phyloP scores from a whole-genome alignment of 2,797 vertebrate genomes.

The Echeneis naucrates region DNA sequence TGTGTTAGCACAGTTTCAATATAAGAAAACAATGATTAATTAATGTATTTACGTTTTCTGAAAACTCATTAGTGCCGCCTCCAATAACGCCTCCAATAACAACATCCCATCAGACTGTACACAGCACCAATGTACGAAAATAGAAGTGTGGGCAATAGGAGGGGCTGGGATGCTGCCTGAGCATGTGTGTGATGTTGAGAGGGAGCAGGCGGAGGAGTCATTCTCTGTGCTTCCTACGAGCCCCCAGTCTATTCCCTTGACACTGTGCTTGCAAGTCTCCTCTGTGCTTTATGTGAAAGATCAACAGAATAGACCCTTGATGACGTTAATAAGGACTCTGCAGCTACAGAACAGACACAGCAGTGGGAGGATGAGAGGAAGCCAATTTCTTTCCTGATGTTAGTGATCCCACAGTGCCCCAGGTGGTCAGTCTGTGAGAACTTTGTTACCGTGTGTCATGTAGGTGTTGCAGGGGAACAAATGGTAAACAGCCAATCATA shows the following conservation, averaged over 20 bases:
- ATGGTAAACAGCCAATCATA: conserved; percentile 58
- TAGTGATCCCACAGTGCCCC: conserved; percentile 63
- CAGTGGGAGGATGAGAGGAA: conserved; percentile 33
- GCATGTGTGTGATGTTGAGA: conserved; percentile 64
- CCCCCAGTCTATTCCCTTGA: conserved; percentile 63
- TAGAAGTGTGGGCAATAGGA: conserved; percentile 51
- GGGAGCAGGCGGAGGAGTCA: conserved; percentile 43
- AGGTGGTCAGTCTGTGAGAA: conserved; percentile 68
- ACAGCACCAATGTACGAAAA: conserved; percentile 65
- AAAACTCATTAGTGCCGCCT: conserved; percentile 64
- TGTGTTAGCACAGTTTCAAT: conserved; percentile 21
- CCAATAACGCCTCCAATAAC: conserved; percentile 46
- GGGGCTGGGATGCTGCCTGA: conserved; percentile 40
- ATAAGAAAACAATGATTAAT: conserved; percentile 45
- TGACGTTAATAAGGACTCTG: conserved; percentile 63
- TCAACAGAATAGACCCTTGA: conserved; percentile 68
- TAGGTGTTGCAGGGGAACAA: conserved; percentile 52
- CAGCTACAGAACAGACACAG: conserved; percentile 48
- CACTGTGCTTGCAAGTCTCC: conserved; percentile 57
- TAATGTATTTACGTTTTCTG: conserved; percentile 45
- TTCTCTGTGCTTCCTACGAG: conserved; percentile 30
- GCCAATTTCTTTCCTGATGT: conserved; percentile 67
- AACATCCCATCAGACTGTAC: conserved; percentile 49
- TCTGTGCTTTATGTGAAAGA: conserved; percentile 54
- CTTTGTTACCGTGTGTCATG: conserved; percentile 46